Conservation (phyloP, 2,797 vertebrate genomes). For the Ceryle rudis region DNA sequence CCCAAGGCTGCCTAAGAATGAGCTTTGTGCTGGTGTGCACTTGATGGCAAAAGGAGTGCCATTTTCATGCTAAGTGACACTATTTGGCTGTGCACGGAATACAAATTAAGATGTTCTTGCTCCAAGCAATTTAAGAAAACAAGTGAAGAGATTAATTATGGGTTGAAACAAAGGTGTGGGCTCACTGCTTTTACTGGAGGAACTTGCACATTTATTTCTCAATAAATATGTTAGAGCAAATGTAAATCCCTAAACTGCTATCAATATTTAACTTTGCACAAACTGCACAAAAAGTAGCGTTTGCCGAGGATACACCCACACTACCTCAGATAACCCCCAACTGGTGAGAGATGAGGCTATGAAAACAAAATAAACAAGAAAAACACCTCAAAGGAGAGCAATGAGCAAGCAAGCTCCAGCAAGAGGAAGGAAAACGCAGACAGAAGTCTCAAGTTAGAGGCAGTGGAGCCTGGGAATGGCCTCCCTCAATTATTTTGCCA, state of each 20-base stretch:
- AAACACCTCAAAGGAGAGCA: background rate
- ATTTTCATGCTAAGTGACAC: background rate
- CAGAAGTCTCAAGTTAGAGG: background rate
- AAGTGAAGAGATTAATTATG: background rate
- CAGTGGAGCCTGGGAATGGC: background rate
- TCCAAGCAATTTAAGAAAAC: background rate
- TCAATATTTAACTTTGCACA: slow-evolving; percentile 20
- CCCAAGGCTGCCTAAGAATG: background rate
- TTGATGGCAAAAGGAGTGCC: background rate
- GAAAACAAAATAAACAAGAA: background rate
- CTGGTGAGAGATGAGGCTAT: background rate
- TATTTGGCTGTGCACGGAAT: background rate
- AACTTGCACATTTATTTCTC: background rate
- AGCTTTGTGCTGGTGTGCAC: background rate
- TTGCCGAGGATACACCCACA: background rate
- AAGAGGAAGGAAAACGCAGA: slow-evolving; percentile 44
- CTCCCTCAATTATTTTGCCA: slow-evolving; percentile 11
- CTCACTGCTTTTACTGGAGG: background rate
- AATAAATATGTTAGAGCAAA: slow-evolving; percentile 29
- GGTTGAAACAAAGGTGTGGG: background rate
- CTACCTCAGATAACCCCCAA: background rate
- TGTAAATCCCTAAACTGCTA: background rate
- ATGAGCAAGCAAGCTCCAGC: background rate
- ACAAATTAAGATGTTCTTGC: background rate
- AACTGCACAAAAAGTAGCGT: background rate